Evolutionary conservation across 2,113 vertebrate genomes (phyloP), one percentile per base, ranked within the genome.

Genomic region (Strigops habroptila): DNA sequence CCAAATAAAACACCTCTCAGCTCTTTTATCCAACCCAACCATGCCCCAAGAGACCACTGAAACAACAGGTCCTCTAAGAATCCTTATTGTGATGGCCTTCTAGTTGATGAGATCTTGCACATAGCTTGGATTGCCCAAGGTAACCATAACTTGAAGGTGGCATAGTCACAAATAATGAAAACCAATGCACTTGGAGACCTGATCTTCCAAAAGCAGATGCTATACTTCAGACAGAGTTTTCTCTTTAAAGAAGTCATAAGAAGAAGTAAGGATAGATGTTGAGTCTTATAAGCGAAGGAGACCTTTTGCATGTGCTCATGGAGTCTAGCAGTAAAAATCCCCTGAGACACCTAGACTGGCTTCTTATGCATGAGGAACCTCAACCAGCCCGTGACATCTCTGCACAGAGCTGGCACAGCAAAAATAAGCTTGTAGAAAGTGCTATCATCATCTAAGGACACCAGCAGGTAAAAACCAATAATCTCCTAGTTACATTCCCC

Each of bases 341-440:
- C 44, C n/a, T 39, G 51, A 73, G 53, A 4, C 35, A 37, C 11
- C 22, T 52, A 21, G 37, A 24, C 7, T 37, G 12, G 7, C 17
- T 67, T 64, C 51, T 9, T 41, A 11, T 27, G 7, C n/a, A 18
- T 33, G 30, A 76, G 39, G 30, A 73, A 22, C 22, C 31, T 14
- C 33, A 68, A 6, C 7, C 3, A 13, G 16, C 19, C 53, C 0
- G 0, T 7, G 14, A 48, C 9, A 41, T 49, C 25, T 76, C 75
- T 76, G 27, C 23, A 25, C 17, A 46, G 49, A 51, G 11, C 7
- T 69, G 25, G 6, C 51, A 60, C 5, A 53, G 48, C 39, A 90
- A 21, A 88, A 53, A 10, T 10, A 4, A 41, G 4, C 37, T 86
- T 83, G 48, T 25, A 49, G 28, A 68, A 44, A 64, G 33, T 10